Base-by-base conservation (phyloP, 2,797 vertebrate genomes). In the Phaenicophaeus curvirostris region DNA sequence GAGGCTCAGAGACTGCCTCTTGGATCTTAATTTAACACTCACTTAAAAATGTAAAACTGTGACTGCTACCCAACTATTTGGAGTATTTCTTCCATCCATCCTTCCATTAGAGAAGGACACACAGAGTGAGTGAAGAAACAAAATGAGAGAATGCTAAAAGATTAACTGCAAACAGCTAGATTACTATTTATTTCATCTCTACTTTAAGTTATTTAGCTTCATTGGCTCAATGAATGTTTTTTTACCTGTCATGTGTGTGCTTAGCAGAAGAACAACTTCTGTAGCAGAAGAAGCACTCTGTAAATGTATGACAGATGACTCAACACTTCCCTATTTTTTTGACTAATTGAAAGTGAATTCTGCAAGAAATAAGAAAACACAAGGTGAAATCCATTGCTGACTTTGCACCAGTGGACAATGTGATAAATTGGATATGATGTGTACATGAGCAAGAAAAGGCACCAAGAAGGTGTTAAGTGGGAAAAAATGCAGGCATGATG, bases 311-410 rank as follows among this genome's bases (percentile, higher is more conserved):
- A 51, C 30, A 67, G 27, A 42, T 74, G 46, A 51, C 93, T 77
- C 46, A 85, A 93, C 41, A 42, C 20, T 71, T 94, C 33, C 55
- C 21, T 89, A 6, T 78, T 89, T 88, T 44, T 90, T 85, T 33
- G 81, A 81, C 21, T 81, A 73, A 79, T 50, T 82, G 39, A 44
- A 95, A 87, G 44, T 61, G 35, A 89, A 61, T 90, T 87, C 41
- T 58, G 7, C 6, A 80, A 80, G 68, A 92, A 65, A 33, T 41
- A 42, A 66, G 85, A 90, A 85, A 90, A 44, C 11, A 18, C 63
- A 42, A 90, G 78, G 61, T 57, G n/a, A 93, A 82, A 76, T 66
- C 31, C 11, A 20, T 59, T 74, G 44, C 57, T 80, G 63, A 65
- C n/a, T 92, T 87, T 87, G 46, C 39, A 89, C 9, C 50, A 68